Conservation (phyloP, 2,797 vertebrate genomes). For the Arremon brunneinucha region DNA sequence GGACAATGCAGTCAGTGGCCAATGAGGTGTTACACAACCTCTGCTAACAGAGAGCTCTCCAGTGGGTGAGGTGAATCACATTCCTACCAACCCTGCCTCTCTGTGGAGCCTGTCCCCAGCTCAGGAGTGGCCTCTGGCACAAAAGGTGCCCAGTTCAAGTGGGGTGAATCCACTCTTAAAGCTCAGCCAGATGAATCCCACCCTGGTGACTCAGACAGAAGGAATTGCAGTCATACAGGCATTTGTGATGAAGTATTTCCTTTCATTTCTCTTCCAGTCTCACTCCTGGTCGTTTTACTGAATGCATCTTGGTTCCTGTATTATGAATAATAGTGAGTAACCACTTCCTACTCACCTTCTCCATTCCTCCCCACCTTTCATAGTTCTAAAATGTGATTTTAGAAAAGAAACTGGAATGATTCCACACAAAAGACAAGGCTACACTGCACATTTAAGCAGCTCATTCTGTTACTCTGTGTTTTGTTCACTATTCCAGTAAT, state of each 20-base stretch:
- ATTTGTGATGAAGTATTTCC: conserved; percentile 36
- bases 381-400: neutral
- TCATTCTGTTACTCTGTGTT: neutral
- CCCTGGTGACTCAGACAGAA: conserved; percentile 52
- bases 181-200: conserved; percentile 17
- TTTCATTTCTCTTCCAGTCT: conserved; percentile 26
- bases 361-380: neutral
- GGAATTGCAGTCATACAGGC: conserved; percentile 1
- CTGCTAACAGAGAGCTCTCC: neutral
- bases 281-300: neutral
- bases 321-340: neutral
- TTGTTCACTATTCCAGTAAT: neutral
- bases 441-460: neutral
- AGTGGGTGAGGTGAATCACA: neutral
- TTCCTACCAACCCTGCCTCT: neutral
- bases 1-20: neutral
- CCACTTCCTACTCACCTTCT: neutral
- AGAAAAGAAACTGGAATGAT: neutral
- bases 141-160: neutral
- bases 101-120: neutral
- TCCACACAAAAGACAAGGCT: neutral
- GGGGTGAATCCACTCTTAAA: neutral
- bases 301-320: neutral
- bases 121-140: neutral
- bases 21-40: neutral